Conservation (phyloP, 2,113 vertebrate genomes). For the Noturus placidus region DNA sequence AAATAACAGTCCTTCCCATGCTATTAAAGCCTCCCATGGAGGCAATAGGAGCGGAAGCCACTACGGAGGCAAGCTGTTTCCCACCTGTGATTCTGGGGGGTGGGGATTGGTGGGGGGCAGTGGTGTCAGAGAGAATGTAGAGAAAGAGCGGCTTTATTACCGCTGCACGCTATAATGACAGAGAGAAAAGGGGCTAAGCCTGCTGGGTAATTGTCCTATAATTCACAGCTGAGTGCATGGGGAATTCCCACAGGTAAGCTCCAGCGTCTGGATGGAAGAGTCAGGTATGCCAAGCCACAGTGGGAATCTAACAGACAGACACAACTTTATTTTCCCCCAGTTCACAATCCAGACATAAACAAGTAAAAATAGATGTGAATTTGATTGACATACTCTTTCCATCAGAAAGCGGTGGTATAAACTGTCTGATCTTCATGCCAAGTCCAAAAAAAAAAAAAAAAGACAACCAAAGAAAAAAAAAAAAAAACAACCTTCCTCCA, state of each 20-base stretch:
- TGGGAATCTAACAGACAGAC: constrained; percentile 5
- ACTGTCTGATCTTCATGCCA: constrained; percentile 18
- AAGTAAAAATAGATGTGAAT: neutral
- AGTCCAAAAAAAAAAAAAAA: neutral
- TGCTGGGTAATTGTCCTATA: constrained; percentile 58
- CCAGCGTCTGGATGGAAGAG: constrained; percentile 39
- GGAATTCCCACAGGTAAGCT: constrained; percentile 60
- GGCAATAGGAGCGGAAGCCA: constrained; percentile 42
- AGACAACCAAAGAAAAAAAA: neutral
- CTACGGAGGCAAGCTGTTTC: constrained; percentile 49
- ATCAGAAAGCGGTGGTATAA: neutral
- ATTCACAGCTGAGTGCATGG: constrained; percentile 57
- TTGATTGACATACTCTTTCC: constrained; percentile 11
- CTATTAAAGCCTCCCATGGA: constrained; percentile 50
- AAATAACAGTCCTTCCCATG: constrained; percentile 50
- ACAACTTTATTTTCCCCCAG: neutral
- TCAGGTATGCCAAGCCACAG: constrained; percentile 36
- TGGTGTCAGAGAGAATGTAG: neutral
- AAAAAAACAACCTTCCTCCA: constrained; percentile 41
- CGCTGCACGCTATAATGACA: constrained; percentile 55
- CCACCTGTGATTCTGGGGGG: constrained; percentile 50
- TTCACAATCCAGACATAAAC: neutral
- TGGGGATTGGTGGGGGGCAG: neutral
- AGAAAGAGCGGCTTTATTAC: constrained; percentile 52
- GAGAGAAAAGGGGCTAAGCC: constrained; percentile 45